Conservation (phyloP, 1,140 invertebrate species). For the Bombus waltoni region DNA sequence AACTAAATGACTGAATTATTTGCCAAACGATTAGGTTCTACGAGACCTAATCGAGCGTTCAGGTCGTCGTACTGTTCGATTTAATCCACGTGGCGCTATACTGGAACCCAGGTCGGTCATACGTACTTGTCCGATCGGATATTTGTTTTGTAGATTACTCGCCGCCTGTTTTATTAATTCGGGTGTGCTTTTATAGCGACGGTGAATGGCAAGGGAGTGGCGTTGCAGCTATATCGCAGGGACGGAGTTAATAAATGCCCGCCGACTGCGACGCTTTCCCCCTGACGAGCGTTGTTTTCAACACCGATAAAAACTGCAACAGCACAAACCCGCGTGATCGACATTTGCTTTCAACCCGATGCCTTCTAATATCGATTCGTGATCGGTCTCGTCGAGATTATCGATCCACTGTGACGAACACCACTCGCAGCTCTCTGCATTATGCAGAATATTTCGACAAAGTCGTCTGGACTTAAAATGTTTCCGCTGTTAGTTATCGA, state of each 20-base stretch:
- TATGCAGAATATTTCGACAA: not conserved
- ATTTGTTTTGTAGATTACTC: conserved; percentile 18
- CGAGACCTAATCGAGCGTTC: no score
- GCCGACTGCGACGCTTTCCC: not conserved
- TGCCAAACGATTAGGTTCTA: not conserved
- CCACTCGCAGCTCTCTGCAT: not conserved
- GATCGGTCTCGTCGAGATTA: not conserved
- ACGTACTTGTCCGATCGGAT: not conserved
- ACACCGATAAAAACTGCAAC: conserved; percentile 9
- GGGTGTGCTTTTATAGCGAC: not conserved
- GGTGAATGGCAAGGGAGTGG: conserved; percentile 16
- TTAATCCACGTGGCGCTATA: conserved; percentile 3
- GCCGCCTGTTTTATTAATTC: conserved; percentile 17
- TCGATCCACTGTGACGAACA: not conserved
- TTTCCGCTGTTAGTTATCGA: no score
- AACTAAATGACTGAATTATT: not conserved
- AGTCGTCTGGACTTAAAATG: not conserved
- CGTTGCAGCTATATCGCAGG: not conserved
- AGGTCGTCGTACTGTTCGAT: not conserved
- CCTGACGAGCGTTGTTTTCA: not conserved
- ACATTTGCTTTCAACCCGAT: not conserved
- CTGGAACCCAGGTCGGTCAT: not conserved
- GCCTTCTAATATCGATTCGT: no score
- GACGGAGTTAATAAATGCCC: not conserved
- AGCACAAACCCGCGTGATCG: not conserved